phyloP scores from a whole-genome alignment of 1,140 invertebrate species.

The Campodea augens region DNA sequence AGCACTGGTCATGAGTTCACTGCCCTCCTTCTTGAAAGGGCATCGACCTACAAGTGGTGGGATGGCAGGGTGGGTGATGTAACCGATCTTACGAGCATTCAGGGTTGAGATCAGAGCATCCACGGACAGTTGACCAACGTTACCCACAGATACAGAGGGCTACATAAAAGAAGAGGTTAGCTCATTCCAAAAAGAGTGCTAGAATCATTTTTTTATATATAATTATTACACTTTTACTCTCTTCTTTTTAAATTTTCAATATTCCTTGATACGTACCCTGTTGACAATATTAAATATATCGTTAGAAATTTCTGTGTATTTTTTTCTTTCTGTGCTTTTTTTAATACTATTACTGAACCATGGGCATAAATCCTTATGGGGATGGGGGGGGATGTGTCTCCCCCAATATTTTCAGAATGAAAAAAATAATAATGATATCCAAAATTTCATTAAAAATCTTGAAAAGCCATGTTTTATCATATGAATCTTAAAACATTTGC shows the following conservation, averaged over 20 bases:
- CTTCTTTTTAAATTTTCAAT: neutral
- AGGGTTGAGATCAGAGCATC: slow-evolving; percentile 50
- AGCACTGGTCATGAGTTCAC: slow-evolving; percentile 29
- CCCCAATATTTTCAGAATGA: too few species aligned
- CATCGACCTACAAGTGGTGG: slow-evolving; percentile 46
- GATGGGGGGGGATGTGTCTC: too few species aligned
- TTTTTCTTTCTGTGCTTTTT: too few species aligned
- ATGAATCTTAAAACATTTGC: too few species aligned
- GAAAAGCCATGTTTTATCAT: too few species aligned
- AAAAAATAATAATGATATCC: too few species aligned
- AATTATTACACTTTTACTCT: slow-evolving; percentile 11
- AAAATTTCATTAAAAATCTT: too few species aligned
- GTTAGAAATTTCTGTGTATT: too few species aligned
- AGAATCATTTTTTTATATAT: slow-evolving; percentile 26
- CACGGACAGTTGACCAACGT: slow-evolving; percentile 53
- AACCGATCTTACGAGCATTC: slow-evolving; percentile 36
- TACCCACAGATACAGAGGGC: slow-evolving; percentile 57
- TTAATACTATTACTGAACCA: too few species aligned
- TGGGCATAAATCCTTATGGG: too few species aligned
- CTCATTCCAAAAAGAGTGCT: too few species aligned
- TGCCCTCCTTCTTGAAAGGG: slow-evolving; percentile 36
- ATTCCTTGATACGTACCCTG: neutral
- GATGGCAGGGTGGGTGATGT: slow-evolving; percentile 39
- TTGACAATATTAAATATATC: too few species aligned
- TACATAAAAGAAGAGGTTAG: slow-evolving; percentile 34